Base-by-base conservation (phyloP, 2,113 vertebrate species). In the Pagrus major region DNA sequence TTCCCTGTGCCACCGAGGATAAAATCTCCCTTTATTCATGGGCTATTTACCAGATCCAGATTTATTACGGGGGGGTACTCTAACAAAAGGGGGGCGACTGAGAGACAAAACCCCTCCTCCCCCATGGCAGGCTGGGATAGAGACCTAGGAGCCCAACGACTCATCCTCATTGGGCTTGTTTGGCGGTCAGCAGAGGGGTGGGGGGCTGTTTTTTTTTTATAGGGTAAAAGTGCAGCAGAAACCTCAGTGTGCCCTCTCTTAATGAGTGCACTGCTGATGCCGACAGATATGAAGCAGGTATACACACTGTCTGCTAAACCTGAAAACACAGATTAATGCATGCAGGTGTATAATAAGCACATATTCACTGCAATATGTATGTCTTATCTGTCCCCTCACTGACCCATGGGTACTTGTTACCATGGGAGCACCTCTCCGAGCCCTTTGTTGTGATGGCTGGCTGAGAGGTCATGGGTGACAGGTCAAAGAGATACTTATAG, bases 11-110 rank as follows among this genome's bases (percentile, higher is more conserved):
- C 93, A 93, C 91, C 8, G 83, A 93, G 92, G 90, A 93, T 92
- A 93, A 93, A 93, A 94, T 93, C 88, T 92, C 87, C 91, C 90
- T 95, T 94, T 95, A 95, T 95, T 94, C 91, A 93, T 95, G 93
- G 93, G 86, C 93, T 94, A 93, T 94, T 93, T 94, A 94, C 91
- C 88, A 93, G 91, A 89, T 92, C 85, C 80, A 93, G 94, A 95
- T 95, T 95, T 95, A 95, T 94, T 93, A 92, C 73, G 51, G 78
- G 83, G 83, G 84, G 88, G 86, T 86, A 81, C 85, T 88, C 84
- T 87, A 92, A 94, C 93, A 94, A 94, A 94, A 89, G 91, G 81
- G 71, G 86, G 83, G 74, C n/a, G n/a, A n/a, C n/a, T 68, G 80
- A 78, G 76, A 80, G 84, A 80, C 79, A 88, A 90, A 91, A 77